phyloP scores from a whole-genome alignment of 2,113 vertebrate genomes.

The Hippocampus guttulatus region DNA sequence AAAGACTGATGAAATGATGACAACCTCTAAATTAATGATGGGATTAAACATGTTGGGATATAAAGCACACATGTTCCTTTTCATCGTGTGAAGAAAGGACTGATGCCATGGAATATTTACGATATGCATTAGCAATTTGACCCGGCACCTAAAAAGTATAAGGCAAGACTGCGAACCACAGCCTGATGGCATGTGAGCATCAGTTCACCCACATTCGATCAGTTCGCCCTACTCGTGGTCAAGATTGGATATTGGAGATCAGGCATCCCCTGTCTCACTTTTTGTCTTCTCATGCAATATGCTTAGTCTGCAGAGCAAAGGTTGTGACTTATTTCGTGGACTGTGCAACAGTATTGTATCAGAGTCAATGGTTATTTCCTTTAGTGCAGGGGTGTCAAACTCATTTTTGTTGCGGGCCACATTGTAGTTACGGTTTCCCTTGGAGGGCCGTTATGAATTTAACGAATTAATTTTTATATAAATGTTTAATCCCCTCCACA shows the following conservation, averaged over 20 bases:
- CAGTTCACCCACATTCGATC: constrained; percentile 1
- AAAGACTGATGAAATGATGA: constrained; percentile 55
- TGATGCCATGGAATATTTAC: constrained; percentile 52
- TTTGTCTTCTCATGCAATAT: not conserved
- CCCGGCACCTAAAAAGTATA: constrained; percentile 7
- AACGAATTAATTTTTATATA: too few species aligned
- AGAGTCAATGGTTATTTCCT: too few species aligned
- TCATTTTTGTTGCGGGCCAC: too few species aligned
- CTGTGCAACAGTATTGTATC: too few species aligned
- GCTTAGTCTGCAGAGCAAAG: too few species aligned
- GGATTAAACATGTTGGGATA: constrained; percentile 50
- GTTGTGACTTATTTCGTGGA: not conserved
- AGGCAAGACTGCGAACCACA: not conserved
- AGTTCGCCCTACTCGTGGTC: not conserved
- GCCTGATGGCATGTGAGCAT: not conserved
- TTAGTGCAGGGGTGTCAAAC: too few species aligned
- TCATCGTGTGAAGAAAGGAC: constrained; percentile 34
- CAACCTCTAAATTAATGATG: constrained; percentile 64
- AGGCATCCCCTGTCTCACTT: not conserved
- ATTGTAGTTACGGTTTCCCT: too few species aligned
- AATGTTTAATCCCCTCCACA: too few species aligned
- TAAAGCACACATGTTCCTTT: constrained; percentile 55
- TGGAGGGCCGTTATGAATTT: too few species aligned
- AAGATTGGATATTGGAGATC: not conserved
- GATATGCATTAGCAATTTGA: constrained; percentile 47